Conservation (phyloP, 2,888 invertebrate genomes). For the Toxonevra muliebris region DNA sequence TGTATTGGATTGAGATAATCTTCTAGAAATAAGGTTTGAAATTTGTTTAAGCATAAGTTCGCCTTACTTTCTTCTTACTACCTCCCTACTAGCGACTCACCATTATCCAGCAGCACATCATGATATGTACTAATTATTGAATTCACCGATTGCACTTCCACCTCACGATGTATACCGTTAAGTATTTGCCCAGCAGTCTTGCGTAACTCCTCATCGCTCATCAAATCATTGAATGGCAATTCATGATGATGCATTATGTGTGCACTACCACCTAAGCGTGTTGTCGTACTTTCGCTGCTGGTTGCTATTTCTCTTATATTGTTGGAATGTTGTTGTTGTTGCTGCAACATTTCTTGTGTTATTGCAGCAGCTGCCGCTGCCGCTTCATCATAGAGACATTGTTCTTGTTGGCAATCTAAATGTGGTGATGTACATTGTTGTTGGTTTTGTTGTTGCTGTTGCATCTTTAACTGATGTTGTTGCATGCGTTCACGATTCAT, state of each 20-base stretch:
- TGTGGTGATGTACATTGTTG: constrained; percentile 33
- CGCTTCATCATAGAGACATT: constrained; percentile 58
- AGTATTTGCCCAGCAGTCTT: constrained; percentile 71
- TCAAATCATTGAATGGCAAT: constrained; percentile 53
- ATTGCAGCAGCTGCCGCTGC: constrained; percentile 61
- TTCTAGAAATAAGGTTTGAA: constrained; percentile 54
- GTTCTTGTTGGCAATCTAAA: constrained; percentile 42
- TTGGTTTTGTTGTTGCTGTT: constrained; percentile 40
- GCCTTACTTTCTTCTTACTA: neutral
- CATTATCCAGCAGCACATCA: constrained; percentile 61
- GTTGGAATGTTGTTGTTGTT: constrained; percentile 31
- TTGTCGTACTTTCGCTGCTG: constrained; percentile 22
- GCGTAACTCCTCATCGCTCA: constrained; percentile 65
- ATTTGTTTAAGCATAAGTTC: neutral
- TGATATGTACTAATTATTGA: constrained; percentile 63
- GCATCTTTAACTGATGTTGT: constrained; percentile 54
- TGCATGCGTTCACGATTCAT: constrained; percentile 60
- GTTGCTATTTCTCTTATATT: constrained; percentile 33
- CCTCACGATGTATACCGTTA: constrained; percentile 69
- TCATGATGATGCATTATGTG: constrained; percentile 34
- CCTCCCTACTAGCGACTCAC: constrained; percentile 46
- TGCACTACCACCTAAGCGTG: constrained; percentile 20
- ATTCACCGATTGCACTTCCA: constrained; percentile 70
- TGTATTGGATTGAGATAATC: constrained; percentile 77
- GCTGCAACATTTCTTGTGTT: constrained; percentile 60